Percentiles rank a stretch among this genome's conserved stretches.
phyloP scores from a whole-genome alignment of 2,888 invertebrate genomes.

The Parnassius smintheus region DNA sequence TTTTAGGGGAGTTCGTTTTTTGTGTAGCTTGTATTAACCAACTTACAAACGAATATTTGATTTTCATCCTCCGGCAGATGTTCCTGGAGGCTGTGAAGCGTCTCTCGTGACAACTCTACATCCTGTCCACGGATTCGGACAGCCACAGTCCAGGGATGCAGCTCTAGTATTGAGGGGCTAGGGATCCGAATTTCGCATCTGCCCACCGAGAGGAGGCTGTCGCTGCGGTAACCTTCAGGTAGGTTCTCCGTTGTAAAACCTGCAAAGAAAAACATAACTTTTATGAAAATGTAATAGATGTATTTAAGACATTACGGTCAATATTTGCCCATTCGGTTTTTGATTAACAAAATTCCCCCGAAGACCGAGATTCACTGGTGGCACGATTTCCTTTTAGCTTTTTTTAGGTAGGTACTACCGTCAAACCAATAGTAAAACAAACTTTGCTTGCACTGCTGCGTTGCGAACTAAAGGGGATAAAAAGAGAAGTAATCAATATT shows the following conservation, averaged over 20 bases:
- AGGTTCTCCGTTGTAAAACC: conserved; percentile 51
- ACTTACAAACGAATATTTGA: conserved; percentile 19
- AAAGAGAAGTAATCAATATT: too few species aligned
- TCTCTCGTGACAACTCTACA: conserved; percentile 44
- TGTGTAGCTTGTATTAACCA: not conserved
- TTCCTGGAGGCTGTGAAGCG: conserved; percentile 32
- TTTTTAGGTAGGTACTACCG: too few species aligned
- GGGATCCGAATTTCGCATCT: conserved; percentile 44
- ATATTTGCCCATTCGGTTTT: too few species aligned
- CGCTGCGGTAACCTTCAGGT: conserved; percentile 39
- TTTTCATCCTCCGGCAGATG: conserved; percentile 10
- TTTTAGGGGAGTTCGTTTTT: too few species aligned
- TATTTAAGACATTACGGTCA: too few species aligned
- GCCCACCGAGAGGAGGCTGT: conserved; percentile 35
- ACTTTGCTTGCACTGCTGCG: too few species aligned
- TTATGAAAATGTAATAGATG: too few species aligned
- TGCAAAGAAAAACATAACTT: conserved; percentile 30
- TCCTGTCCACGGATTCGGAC: conserved; percentile 45
- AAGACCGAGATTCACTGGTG: too few species aligned
- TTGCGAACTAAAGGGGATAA: too few species aligned
- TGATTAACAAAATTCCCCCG: too few species aligned
- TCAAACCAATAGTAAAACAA: too few species aligned
- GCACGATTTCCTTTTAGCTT: too few species aligned
- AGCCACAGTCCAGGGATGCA: conserved; percentile 59
- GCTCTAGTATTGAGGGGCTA: conserved; percentile 42